Evolutionary conservation across 2,797 vertebrate species (phyloP).

Genomic region (Nannoperca australis): DNA sequence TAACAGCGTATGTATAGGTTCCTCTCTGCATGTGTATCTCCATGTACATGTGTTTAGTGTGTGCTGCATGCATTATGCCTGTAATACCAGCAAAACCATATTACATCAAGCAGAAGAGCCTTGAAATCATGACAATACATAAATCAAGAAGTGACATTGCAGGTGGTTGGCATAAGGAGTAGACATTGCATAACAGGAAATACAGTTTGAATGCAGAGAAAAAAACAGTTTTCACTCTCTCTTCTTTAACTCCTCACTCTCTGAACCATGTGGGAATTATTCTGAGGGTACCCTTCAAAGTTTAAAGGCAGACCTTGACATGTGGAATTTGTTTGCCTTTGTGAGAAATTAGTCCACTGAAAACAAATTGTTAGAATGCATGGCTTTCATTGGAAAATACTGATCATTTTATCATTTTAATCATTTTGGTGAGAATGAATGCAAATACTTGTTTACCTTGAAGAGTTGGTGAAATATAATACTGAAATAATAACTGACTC

Average conservation of each 20-base stretch:
- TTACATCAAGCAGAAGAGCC: background rate
- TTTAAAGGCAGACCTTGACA: slow-evolving; percentile 36
- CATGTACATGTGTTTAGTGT: background rate
- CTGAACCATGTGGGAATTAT: slow-evolving; percentile 33
- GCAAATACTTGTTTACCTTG: background rate
- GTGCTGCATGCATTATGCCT: background rate
- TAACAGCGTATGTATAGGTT: background rate
- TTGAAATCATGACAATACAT: background rate
- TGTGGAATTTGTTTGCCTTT: slow-evolving; percentile 30
- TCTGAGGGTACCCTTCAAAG: slow-evolving; percentile 25
- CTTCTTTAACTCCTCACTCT: slow-evolving; percentile 10
- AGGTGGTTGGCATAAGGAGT: background rate
- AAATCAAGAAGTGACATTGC: slow-evolving; percentile 3
- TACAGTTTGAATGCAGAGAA: slow-evolving; percentile 29
- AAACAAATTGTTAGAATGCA: background rate
- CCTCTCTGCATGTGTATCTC: background rate
- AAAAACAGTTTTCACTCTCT: slow-evolving; percentile 6
- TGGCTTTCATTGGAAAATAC: background rate
- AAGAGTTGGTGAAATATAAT: background rate
- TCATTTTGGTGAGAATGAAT: background rate
- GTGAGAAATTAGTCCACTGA: background rate
- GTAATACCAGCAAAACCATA: background rate
- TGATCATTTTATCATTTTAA: too few species aligned
- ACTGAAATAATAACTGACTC: background rate
- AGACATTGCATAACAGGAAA: slow-evolving; percentile 12